These are phyloP conservation scores for Xestia rhomboidea DNA, from an alignment of 2,888 invertebrate species.

Conservation along the genomic window DNA sequence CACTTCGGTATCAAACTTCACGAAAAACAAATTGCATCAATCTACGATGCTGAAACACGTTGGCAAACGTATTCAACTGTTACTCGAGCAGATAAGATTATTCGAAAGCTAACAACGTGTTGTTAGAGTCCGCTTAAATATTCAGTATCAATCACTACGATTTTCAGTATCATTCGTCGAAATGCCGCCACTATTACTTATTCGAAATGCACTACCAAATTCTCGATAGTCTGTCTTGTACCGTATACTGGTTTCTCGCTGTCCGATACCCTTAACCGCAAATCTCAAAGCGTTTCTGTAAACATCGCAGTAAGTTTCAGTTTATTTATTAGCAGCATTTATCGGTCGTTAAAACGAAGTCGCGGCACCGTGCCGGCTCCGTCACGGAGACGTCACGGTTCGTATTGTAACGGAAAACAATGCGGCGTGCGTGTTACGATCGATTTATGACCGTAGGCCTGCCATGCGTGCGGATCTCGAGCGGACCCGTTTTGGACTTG, in stretches of 20 bases:
- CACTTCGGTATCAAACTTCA: constrained; percentile 51
- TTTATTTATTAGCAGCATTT: constrained; percentile 80
- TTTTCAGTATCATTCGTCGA: constrained; percentile 26
- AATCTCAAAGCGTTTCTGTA: constrained; percentile 66
- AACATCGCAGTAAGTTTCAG: constrained; percentile 63
- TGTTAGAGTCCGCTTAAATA: constrained; percentile 32
- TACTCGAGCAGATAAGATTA: constrained; percentile 46
- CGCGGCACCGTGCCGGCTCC: constrained; percentile 74
- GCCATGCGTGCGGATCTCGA: constrained; percentile 62
- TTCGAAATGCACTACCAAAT: constrained; percentile 41
- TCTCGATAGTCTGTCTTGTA: constrained; percentile 22
- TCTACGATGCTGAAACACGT: constrained; percentile 25
- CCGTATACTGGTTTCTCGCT: constrained; percentile 32
- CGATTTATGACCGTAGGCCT: constrained; percentile 73
- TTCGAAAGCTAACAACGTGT: constrained; percentile 5
- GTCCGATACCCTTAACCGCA: constrained; percentile 56
- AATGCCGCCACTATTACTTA: constrained; percentile 30
- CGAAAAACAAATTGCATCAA: constrained; percentile 43
- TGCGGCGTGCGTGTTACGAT: constrained; percentile 75
- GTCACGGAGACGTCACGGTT: constrained; percentile 78
- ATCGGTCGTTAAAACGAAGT: constrained; percentile 80
- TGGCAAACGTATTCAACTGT: constrained; percentile 7
- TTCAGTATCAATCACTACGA: constrained; percentile 40
- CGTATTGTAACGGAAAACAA: constrained; percentile 81
- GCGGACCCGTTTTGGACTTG: constrained; percentile 51